phyloP scores from a whole-genome alignment of 2,888 invertebrate species.

The Neocrepidodera transversa region DNA sequence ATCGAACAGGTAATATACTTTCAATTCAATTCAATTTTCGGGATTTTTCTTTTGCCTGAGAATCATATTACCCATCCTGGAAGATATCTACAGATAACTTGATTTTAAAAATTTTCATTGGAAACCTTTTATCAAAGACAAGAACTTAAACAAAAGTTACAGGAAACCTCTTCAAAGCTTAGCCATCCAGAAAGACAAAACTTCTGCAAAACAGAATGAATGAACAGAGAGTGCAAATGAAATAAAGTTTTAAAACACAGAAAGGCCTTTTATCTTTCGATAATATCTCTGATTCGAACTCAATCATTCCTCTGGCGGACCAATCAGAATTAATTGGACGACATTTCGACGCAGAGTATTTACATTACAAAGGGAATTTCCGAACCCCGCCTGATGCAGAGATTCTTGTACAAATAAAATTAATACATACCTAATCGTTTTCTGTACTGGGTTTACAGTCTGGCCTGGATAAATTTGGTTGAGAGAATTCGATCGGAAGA shows the following conservation, averaged over 20 bases:
- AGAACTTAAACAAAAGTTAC: conserved; percentile 31
- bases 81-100: conserved; percentile 16
- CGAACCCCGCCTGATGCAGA: conserved; percentile 16
- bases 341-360: conserved; percentile 33
- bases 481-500: not conserved
- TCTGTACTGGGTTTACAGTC: conserved; percentile 25
- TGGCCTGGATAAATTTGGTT: conserved; percentile 1
- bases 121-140: conserved; percentile 25
- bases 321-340: conserved; percentile 35
- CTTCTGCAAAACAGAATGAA: conserved; percentile 31
- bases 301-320: conserved; percentile 31
- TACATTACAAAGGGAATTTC: conserved; percentile 37
- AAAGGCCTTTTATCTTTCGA: conserved; percentile 34
- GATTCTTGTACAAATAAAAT: conserved; percentile 34
- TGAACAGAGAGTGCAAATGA: conserved; percentile 26
- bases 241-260: conserved; percentile 34
- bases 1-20: too few species aligned
- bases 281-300: conserved; percentile 36
- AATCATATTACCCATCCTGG: conserved; percentile 4
- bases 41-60: conserved; percentile 9
- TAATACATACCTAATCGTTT: conserved; percentile 34
- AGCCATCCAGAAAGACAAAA: conserved; percentile 31
- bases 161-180: conserved; percentile 31
- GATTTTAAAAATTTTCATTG: conserved; percentile 15
- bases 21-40: not conserved